These are phyloP conservation scores for Glaucidium brasilianum DNA, from an alignment of 2,113 vertebrate genomes.

Conservation along the genomic window DNA sequence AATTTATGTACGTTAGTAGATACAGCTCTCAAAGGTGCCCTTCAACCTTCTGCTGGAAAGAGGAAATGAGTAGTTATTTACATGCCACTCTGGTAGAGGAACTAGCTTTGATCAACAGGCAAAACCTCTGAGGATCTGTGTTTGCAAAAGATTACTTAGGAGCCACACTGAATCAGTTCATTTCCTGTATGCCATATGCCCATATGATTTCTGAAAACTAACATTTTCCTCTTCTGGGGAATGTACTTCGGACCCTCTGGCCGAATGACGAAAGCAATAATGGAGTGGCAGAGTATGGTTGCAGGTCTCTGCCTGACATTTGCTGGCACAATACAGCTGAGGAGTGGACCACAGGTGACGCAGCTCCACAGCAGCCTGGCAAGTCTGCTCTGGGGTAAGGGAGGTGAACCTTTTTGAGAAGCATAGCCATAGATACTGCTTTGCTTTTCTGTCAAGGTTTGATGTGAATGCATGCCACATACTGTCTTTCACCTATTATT, in stretches of 20 bases:
- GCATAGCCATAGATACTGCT: neutral
- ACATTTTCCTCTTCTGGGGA: neutral
- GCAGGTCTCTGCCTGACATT: neutral
- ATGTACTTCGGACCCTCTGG: neutral
- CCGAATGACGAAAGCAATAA: neutral
- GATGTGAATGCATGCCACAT: neutral
- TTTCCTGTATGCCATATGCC: neutral
- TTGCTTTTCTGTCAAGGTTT: neutral
- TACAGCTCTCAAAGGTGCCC: neutral
- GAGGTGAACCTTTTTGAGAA: neutral
- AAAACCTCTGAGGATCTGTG: neutral
- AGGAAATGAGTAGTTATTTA: neutral
- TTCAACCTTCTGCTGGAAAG: neutral
- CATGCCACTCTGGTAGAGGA: neutral
- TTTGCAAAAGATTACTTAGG: neutral
- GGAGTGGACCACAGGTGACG: neutral
- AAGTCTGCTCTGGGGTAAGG: neutral
- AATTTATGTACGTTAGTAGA: neutral
- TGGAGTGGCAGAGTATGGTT: neutral
- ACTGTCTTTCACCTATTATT: slow-evolving; percentile 39
- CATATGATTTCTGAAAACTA: neutral
- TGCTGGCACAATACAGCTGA: neutral
- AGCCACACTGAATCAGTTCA: neutral
- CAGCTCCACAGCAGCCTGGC: neutral
- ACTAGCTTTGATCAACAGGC: neutral